A percentile compares a stretch with the other conserved stretches of the same genome.
Conservation (phyloP, 2,888 invertebrate species). For the Gymnosoma rotundatum region DNA sequence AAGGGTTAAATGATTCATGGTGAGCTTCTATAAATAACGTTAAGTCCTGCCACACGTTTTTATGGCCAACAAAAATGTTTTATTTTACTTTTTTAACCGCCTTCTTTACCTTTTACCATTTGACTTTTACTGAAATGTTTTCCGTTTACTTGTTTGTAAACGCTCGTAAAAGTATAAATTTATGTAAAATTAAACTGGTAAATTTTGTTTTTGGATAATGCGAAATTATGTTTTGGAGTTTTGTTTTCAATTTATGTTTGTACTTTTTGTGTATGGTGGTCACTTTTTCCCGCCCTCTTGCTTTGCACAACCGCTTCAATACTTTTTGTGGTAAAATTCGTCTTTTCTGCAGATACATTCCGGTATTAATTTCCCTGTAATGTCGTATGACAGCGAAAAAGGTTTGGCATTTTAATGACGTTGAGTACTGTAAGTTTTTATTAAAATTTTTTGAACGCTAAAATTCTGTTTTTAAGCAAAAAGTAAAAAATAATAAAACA, state of each 20-base stretch:
- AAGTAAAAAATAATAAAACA: no score
- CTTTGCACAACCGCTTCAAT: background rate
- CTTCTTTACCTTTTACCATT: conserved; percentile 28
- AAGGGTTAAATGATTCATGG: conserved; percentile 68
- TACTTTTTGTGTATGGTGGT: conserved; percentile 31
- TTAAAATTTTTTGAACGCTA: conserved; percentile 36
- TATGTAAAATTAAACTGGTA: conserved; percentile 21
- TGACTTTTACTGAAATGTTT: background rate
- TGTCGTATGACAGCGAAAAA: conserved; percentile 6
- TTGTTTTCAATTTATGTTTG: conserved; percentile 57
- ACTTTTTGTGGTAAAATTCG: conserved; percentile 29
- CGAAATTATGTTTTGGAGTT: conserved; percentile 21
- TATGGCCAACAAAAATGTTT: conserved; percentile 39
- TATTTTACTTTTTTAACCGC: conserved; percentile 28
- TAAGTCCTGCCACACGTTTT: conserved; percentile 44
- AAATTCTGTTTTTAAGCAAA: background rate
- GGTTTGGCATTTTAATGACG: conserved; percentile 13
- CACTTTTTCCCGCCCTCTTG: no score
- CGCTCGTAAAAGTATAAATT: conserved; percentile 1
- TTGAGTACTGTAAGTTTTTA: conserved; percentile 31
- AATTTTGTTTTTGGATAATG: conserved; percentile 9
- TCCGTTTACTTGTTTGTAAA: conserved; percentile 1
- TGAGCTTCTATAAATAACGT: conserved; percentile 62
- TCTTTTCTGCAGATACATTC: conserved; percentile 40
- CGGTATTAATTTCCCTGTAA: conserved; percentile 31